Conservation (phyloP, 1,140 invertebrate species). For the Manduca sexta region DNA sequence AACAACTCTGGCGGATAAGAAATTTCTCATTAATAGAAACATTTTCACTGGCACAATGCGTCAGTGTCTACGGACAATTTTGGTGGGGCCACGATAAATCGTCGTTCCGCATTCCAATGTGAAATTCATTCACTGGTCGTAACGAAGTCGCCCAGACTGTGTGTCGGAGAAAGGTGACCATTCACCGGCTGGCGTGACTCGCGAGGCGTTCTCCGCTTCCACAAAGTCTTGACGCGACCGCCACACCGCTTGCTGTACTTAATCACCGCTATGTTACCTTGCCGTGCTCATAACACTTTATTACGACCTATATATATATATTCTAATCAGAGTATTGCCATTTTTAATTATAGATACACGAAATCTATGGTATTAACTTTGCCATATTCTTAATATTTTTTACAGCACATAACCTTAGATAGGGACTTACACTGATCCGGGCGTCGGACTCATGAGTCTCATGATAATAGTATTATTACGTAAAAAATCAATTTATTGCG, state of each 20-base stretch:
- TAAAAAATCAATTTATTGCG: background rate
- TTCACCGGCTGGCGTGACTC: slow-evolving; percentile 43
- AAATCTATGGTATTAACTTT: too few species aligned
- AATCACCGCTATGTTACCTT: too few species aligned
- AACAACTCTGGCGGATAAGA: slow-evolving; percentile 1
- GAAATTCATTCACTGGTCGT: slow-evolving; percentile 62
- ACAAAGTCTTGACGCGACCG: slow-evolving; percentile 1
- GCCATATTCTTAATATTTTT: too few species aligned
- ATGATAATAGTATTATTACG: background rate
- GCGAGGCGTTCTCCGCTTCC: slow-evolving; percentile 31
- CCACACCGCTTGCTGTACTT: too few species aligned
- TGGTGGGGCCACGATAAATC: slow-evolving; percentile 47
- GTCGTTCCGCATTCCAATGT: slow-evolving; percentile 66
- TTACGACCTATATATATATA: too few species aligned
- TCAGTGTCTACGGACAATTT: slow-evolving; percentile 25
- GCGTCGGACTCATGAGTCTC: too few species aligned
- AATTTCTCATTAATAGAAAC: slow-evolving; percentile 38
- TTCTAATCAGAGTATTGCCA: too few species aligned
- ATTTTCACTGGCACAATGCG: slow-evolving; percentile 39
- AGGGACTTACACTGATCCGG: too few species aligned
- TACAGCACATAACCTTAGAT: too few species aligned
- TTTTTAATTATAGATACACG: too few species aligned
- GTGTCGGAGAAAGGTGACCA: slow-evolving; percentile 70
- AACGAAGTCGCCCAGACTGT: slow-evolving; percentile 61
- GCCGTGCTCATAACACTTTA: too few species aligned